Base-by-base conservation (phyloP, 2,797 vertebrate genomes). In the Chelon auratus region DNA sequence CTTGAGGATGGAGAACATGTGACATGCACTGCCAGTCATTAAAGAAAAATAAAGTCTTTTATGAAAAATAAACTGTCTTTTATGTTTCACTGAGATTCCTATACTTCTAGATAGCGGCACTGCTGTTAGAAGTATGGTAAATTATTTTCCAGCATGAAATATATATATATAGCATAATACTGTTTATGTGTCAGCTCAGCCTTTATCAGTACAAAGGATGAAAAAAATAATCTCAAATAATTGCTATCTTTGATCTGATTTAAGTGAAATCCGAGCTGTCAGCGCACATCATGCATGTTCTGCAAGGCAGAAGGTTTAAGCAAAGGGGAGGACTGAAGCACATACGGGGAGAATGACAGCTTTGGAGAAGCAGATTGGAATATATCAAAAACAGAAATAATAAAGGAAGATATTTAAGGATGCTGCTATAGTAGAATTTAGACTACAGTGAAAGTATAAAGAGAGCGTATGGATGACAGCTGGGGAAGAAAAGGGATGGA, bases 21-120 rank as follows among this genome's bases (percentile, higher is more conserved):
- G 78, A 81, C 61, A 71, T 72, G 61, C 81, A 69, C 43, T 77
- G 65, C 59, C 75, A 67, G 75, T 75, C 80, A 76, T 83, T 48
- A 24, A 68, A 73, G 53, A 71, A 66, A 45, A 89, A 91, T 86
- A 81, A 87, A 91, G 42, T 26, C 33, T 63, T 81, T 84, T 80
- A 42, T 83, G 65, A 83, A 81, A 63, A 81, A 14, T 26, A 30
- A 64, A 52, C 5, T 17, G 71, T 76, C 65, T 76, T 51, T 85
- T 24, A 54, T 55, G 85, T 56, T 85, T 87, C 54, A 58, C 52
- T 85, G 22, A 40, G 15, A n/a, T 65, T 53, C 39, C 47, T 36
- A 6, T 26, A 10, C 40, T 22, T n/a, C 43, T 50, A 12, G 47
- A 59, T 14, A 67, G 20, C 10, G 20, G 58, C 54, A 39, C n/a